A percentile compares a stretch with the other conserved stretches of the same genome.
phyloP scores from a whole-genome alignment of 2,797 vertebrate species.

The Euthynnus affinis region DNA sequence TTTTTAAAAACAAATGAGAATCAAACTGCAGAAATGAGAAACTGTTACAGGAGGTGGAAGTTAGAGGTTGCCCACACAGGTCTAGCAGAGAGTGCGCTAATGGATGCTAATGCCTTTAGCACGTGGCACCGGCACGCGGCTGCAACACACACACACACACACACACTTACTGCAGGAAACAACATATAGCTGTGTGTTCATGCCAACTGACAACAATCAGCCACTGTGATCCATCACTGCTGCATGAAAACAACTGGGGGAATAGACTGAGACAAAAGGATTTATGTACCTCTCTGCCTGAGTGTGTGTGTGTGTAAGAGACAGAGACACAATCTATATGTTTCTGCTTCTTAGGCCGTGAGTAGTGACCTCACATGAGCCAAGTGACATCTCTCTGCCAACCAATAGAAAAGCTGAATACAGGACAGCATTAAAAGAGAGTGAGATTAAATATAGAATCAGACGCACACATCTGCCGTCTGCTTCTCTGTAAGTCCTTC shows the following conservation, averaged over 20 bases:
- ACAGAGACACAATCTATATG: slow-evolving; percentile 27
- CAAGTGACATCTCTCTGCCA: slow-evolving; percentile 43
- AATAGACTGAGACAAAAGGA: slow-evolving; percentile 43
- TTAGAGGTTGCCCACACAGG: slow-evolving; percentile 55
- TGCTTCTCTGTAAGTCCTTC: slow-evolving; percentile 21
- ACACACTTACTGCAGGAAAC: slow-evolving; percentile 17
- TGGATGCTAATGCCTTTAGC: slow-evolving; percentile 47
- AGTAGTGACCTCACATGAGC: slow-evolving; percentile 27
- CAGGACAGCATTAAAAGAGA: slow-evolving; percentile 5
- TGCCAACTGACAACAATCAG: slow-evolving; percentile 55
- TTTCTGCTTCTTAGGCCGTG: slow-evolving; percentile 38
- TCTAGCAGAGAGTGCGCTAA: slow-evolving; percentile 41
- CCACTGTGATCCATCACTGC: slow-evolving; percentile 50
- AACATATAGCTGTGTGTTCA: slow-evolving; percentile 45
- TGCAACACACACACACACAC: slow-evolving; percentile 12
- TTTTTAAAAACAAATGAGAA: slow-evolving; percentile 41
- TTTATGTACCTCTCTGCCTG: slow-evolving; percentile 43
- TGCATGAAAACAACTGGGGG: neutral
- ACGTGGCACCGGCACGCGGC: slow-evolving; percentile 2
- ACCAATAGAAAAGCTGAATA: slow-evolving; percentile 29
- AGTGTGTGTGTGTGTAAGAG: slow-evolving; percentile 8
- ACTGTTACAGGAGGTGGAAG: slow-evolving; percentile 10
- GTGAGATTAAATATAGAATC: slow-evolving; percentile 51
- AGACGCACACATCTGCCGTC: slow-evolving; percentile 44
- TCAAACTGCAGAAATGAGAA: slow-evolving; percentile 30